phyloP scores from a whole-genome alignment of 1,140 invertebrate species.

The Calephelis virginiensis region DNA sequence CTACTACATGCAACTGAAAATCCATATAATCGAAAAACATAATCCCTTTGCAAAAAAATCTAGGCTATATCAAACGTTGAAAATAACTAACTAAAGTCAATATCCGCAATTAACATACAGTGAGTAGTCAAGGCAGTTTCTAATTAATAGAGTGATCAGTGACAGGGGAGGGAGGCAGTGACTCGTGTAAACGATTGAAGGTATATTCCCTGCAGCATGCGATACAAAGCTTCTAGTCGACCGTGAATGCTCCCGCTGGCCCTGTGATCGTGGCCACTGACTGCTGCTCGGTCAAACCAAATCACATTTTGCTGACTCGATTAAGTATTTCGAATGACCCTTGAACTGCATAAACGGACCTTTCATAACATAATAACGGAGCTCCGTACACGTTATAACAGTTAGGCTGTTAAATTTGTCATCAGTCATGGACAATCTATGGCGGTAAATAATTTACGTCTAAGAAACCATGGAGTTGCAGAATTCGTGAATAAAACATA shows the following conservation, averaged over 20 bases:
- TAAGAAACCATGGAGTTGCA: too few relatives aligned
- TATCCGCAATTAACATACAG: not conserved
- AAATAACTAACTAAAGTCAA: too few relatives aligned
- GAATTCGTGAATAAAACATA: too few relatives aligned
- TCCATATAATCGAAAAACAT: not conserved
- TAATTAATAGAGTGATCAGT: slow-evolving; percentile 40
- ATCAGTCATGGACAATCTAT: too few relatives aligned
- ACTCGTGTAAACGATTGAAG: slow-evolving; percentile 55
- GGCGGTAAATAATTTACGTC: too few relatives aligned
- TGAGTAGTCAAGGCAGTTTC: slow-evolving; percentile 14
- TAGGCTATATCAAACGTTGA: not conserved
- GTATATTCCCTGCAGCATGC: slow-evolving; percentile 48
- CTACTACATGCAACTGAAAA: not conserved
- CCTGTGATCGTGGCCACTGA: slow-evolving; percentile 50
- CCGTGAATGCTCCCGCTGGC: slow-evolving; percentile 38
- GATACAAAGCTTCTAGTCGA: slow-evolving; percentile 54
- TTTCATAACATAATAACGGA: not conserved
- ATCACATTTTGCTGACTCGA: slow-evolving; percentile 37
- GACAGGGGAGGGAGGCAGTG: slow-evolving; percentile 46
- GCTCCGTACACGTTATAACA: too few relatives aligned
- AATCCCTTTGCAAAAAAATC: not conserved
- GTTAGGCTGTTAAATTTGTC: too few relatives aligned
- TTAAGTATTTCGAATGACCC: slow-evolving; percentile 3
- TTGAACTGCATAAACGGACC: not conserved
- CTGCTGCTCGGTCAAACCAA: slow-evolving; percentile 52